Percentiles rank a stretch among this genome's conserved stretches.
phyloP scores from a whole-genome alignment of 2,888 invertebrate genomes.

The Onthophagus sagittarius region DNA sequence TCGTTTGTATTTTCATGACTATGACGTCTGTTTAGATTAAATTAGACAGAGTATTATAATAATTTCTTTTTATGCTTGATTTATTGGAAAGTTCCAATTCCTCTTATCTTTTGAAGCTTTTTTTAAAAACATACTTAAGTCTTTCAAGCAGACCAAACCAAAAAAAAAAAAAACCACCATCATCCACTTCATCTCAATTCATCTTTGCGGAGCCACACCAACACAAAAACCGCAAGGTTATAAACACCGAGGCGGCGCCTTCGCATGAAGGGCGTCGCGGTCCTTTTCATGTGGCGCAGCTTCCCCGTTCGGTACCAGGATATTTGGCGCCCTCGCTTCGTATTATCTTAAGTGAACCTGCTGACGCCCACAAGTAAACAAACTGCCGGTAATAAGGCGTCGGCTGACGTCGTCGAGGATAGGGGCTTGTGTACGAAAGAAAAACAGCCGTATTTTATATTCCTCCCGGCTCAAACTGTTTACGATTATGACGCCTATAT shows the following conservation, averaged over 20 bases:
- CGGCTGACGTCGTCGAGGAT: not conserved
- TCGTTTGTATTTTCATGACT: not conserved
- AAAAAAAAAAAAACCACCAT: not conserved
- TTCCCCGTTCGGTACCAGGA: not conserved
- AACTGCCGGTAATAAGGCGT: not conserved
- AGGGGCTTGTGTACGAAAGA: not conserved
- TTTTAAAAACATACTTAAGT: not conserved
- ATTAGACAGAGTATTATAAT: not conserved
- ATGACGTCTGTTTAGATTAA: not conserved
- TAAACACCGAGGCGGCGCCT: not conserved
- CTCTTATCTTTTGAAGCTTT: not conserved
- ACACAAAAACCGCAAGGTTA: not conserved
- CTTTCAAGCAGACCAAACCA: not conserved
- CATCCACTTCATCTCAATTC: not conserved
- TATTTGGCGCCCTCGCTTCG: not conserved
- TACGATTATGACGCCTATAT: not conserved
- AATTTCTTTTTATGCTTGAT: not conserved
- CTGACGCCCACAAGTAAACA: not conserved
- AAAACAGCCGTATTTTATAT: not conserved
- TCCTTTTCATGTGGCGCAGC: not conserved
- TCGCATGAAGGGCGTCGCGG: not conserved
- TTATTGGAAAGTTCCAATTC: not conserved
- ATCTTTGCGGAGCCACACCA: not conserved
- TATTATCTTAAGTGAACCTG: not conserved
- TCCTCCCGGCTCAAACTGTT: not conserved